These are phyloP conservation scores for Centropristis striata DNA, from an alignment of 2,113 vertebrate genomes.

Conservation along the genomic window DNA sequence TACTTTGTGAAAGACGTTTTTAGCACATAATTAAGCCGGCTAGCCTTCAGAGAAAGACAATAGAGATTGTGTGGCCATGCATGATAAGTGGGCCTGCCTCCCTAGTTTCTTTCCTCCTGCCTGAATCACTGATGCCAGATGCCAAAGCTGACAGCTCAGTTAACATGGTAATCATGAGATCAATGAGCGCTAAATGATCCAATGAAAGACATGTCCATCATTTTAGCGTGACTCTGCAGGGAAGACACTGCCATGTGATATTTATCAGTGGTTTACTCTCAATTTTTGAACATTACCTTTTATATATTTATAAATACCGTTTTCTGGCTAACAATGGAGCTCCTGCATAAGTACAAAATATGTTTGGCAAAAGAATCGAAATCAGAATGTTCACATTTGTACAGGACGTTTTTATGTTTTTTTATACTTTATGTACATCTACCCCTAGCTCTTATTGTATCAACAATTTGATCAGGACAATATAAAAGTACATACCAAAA, in stretches of 20 bases:
- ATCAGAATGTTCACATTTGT: not conserved
- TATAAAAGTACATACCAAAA: not conserved
- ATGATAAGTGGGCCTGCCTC: conserved; percentile 66
- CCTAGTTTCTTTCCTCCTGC: conserved; percentile 40
- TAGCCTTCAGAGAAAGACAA: conserved; percentile 35
- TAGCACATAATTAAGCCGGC: conserved; percentile 57
- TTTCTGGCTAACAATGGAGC: not conserved
- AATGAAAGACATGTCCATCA: conserved; percentile 63
- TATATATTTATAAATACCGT: not conserved
- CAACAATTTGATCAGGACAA: not conserved
- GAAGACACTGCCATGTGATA: conserved; percentile 10
- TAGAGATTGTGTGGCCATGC: conserved; percentile 53
- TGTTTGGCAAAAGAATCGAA: not conserved
- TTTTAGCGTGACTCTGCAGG: conserved; percentile 32
- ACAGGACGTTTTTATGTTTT: not conserved
- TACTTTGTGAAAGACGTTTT: conserved; percentile 36
- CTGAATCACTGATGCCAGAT: conserved; percentile 66
- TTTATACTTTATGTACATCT: not conserved
- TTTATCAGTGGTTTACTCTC: not conserved
- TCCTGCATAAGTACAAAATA: not conserved
- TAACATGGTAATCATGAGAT: conserved; percentile 77
- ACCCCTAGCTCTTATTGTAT: not conserved
- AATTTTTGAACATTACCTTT: not conserved
- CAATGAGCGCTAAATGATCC: conserved; percentile 69
- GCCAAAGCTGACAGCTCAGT: conserved; percentile 72